A percentile compares a stretch with the other conserved stretches of the same genome.
Conservation (phyloP, 2,113 vertebrate genomes). For the Larimichthys crocea region DNA sequence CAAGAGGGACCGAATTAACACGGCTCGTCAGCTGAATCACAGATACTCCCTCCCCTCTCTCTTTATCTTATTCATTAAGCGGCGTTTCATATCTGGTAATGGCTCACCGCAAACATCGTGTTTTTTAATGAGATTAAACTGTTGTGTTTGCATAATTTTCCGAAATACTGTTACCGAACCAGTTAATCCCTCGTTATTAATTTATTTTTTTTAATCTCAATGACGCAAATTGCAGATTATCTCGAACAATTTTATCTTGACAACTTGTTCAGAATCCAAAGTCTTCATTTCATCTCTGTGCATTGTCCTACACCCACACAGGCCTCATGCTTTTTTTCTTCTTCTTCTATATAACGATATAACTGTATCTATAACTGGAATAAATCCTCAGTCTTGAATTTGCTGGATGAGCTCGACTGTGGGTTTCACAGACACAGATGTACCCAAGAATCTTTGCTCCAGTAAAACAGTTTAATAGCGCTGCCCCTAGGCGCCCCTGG, state of each 20-base stretch:
- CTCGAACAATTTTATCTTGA: slow-evolving; percentile 35
- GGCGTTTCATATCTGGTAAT: slow-evolving; percentile 29
- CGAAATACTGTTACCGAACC: slow-evolving; percentile 6
- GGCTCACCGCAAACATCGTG: slow-evolving; percentile 10
- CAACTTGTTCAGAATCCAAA: slow-evolving; percentile 37
- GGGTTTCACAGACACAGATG: slow-evolving; percentile 62
- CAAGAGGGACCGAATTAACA: slow-evolving; percentile 41
- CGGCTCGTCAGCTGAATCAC: slow-evolving; percentile 36
- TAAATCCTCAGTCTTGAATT: slow-evolving; percentile 38
- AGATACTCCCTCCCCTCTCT: slow-evolving; percentile 19
- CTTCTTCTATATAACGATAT: slow-evolving; percentile 6
- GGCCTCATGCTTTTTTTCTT: slow-evolving; percentile 20
- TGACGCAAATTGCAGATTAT: slow-evolving; percentile 53
- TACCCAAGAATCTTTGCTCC: slow-evolving; percentile 64
- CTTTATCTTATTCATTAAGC: slow-evolving; percentile 29
- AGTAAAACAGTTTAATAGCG: slow-evolving; percentile 68
- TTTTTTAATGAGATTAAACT: slow-evolving; percentile 62
- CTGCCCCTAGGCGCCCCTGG: slow-evolving; percentile 53
- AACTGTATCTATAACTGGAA: slow-evolving; percentile 24
- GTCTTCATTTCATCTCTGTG: slow-evolving; percentile 59
- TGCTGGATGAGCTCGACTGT: slow-evolving; percentile 50
- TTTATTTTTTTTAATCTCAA: slow-evolving; percentile 40
- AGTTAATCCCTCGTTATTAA: slow-evolving; percentile 47
- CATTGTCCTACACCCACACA: slow-evolving; percentile 52
- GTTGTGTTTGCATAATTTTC: slow-evolving; percentile 48